Conservation (phyloP, 2,888 invertebrate genomes). For the Lasioglossum pauxillum region DNA sequence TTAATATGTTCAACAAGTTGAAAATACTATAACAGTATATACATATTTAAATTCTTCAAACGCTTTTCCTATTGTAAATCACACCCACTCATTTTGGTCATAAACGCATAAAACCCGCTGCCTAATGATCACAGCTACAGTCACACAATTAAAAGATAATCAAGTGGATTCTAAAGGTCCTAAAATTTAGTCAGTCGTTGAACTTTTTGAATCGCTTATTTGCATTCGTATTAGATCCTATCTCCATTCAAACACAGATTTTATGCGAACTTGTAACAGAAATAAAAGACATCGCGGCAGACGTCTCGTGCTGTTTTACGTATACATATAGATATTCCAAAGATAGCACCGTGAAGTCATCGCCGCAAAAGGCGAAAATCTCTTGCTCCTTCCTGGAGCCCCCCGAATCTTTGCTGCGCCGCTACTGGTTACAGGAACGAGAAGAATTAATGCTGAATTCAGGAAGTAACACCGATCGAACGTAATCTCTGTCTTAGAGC, state of each 20-base stretch:
- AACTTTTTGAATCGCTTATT: too few species aligned
- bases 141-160: too few species aligned
- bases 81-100: too few species aligned
- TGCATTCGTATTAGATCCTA: too few species aligned
- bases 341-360: conserved; percentile 70
- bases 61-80: too few species aligned
- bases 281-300: not conserved
- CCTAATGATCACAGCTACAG: too few species aligned
- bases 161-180: too few species aligned
- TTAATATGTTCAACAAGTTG: too few species aligned
- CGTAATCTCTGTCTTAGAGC: conserved; percentile 34
- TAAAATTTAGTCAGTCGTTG: too few species aligned
- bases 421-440: not conserved
- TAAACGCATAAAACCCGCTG: too few species aligned
- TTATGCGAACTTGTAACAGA: not conserved
- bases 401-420: not conserved
- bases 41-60: too few species aligned
- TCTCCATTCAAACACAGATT: not conserved
- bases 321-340: conserved; percentile 38
- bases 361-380: conserved; percentile 59
- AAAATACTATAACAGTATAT: too few species aligned
- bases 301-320: not conserved
- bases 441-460: conserved; percentile 15
- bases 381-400: conserved; percentile 25
- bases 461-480: conserved; percentile 41